Evolutionary conservation across 2,113 vertebrate species (phyloP), one percentile per base, ranked within the genome.

Genomic region (Clupea harengus): DNA sequence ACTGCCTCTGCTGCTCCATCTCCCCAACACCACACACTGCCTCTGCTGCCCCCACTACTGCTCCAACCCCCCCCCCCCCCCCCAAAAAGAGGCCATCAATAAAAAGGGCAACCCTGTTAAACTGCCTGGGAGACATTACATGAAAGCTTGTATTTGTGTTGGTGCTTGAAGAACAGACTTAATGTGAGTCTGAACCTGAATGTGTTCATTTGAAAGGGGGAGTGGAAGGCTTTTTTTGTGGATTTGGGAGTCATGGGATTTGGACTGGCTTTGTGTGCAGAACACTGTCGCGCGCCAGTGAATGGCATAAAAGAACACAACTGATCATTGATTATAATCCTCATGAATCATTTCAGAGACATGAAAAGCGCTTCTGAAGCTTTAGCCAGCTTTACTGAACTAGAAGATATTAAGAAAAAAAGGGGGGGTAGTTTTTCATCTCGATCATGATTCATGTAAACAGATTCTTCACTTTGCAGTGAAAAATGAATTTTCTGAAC

Each of bases 381-480:
- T n/a, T 64, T 9, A 4, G 1, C 64, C 64, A 28, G 25, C 9
- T 32, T 32, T 11, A 32, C 15, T 39, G 72, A 78, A 78, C 25
- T 32, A 32, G 28, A 78, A 78, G 32, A 39, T 39, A 39, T 17
- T 78, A 78, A 32, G 10, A 32, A 78, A 13, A 78, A 78, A 32
- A 44, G 5, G 18, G 18, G 5, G 18, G 4, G 1, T 52, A 15
- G 10, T 52, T 25, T 67, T 11, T 44, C 72, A 78, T 28, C 72
- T 13, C 39, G 32, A 39, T 39, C 2, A 15, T 78, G 72, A 44
- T 15, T 78, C 72, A 39, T 78, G 72, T 78, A 78, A 78, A 78
- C 28, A 78, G 72, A 78, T 78, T 78, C 72, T 78, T 32, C 72
- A 78, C 28, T 78, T 78, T 78, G 25, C 32, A 4, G 72, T 44